phyloP scores from a whole-genome alignment of 2,888 invertebrate genomes.

The Drosophila mettleri region DNA sequence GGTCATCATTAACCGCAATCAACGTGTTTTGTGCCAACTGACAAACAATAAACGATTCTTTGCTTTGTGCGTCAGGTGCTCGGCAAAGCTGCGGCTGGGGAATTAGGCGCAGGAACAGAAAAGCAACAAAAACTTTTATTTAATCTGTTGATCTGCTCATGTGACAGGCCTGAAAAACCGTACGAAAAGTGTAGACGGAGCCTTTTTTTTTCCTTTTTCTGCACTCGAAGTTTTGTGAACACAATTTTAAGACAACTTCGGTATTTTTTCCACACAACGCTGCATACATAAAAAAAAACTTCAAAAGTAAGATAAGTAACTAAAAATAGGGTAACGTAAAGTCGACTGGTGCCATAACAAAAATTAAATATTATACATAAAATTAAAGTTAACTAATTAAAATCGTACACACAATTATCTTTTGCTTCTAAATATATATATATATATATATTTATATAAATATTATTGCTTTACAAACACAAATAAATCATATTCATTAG shows the following conservation, averaged over 20 bases:
- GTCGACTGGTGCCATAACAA: not conserved
- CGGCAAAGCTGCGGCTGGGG: constrained; percentile 49
- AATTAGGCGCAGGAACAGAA: constrained; percentile 48
- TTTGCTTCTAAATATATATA: too few species aligned
- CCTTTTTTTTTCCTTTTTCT: constrained; percentile 19
- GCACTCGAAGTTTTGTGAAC: constrained; percentile 33
- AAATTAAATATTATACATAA: too few species aligned
- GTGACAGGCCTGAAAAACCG: constrained; percentile 28
- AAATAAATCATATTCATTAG: too few species aligned
- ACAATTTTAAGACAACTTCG: constrained; percentile 70
- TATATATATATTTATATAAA: too few species aligned
- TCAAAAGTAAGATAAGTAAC: constrained; percentile 29
- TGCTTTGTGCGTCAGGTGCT: constrained; percentile 57
- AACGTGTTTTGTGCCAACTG: constrained; percentile 63
- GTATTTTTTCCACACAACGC: constrained; percentile 56
- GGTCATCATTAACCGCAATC: constrained; percentile 80
- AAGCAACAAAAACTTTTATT: constrained; percentile 56
- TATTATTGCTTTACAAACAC: too few species aligned
- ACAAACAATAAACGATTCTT: constrained; percentile 65
- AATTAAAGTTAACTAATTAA: too few species aligned
- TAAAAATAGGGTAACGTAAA: constrained; percentile 1
- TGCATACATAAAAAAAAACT: constrained; percentile 19
- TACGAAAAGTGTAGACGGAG: constrained; percentile 11
- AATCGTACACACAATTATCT: too few species aligned
- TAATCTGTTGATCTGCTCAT: constrained; percentile 77